A percentile compares a stretch with the other conserved stretches of the same genome.
Conservation (phyloP, 2,888 invertebrate genomes). For the Oscheius myriophilus region DNA sequence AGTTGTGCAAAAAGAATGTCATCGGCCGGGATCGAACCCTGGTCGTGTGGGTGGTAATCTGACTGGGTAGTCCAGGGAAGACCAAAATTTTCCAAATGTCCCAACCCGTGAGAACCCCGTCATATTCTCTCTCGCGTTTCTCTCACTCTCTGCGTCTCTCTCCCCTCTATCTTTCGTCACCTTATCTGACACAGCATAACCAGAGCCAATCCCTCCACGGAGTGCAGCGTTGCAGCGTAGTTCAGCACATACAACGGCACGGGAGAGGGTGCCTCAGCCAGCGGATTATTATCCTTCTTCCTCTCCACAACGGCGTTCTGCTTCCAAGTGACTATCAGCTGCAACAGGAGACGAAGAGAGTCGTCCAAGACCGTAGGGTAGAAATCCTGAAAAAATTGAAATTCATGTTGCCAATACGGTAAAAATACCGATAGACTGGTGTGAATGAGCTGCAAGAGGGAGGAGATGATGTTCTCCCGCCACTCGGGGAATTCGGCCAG, state of each 20-base stretch:
- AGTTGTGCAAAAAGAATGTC: too few species aligned
- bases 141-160: too few species aligned
- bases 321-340: slow-evolving; percentile 91
- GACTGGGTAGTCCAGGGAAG: too few species aligned
- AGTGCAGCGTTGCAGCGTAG: slow-evolving; percentile 79
- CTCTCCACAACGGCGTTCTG: slow-evolving; percentile 75
- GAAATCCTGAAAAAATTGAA: slow-evolving; percentile 89
- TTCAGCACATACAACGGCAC: slow-evolving; percentile 29
- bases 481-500: slow-evolving; percentile 96
- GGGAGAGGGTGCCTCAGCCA: slow-evolving; percentile 21
- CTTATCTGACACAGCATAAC: slow-evolving; percentile 88
- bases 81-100: too few species aligned
- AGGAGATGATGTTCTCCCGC: slow-evolving; percentile 89
- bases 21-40: too few species aligned
- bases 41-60: too few species aligned
- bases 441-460: slow-evolving; percentile 67
- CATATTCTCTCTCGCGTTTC: slow-evolving; percentile 30
- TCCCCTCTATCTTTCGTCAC: neutral
- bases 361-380: slow-evolving; percentile 90
- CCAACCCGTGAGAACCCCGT: too few species aligned
- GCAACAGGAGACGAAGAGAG: slow-evolving; percentile 88
- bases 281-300: slow-evolving; percentile 31
- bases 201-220: slow-evolving; percentile 91
- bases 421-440: slow-evolving; percentile 55
- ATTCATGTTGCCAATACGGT: slow-evolving; percentile 69